Conservation (phyloP, 2,888 invertebrate species). For the Julus scandinavius region DNA sequence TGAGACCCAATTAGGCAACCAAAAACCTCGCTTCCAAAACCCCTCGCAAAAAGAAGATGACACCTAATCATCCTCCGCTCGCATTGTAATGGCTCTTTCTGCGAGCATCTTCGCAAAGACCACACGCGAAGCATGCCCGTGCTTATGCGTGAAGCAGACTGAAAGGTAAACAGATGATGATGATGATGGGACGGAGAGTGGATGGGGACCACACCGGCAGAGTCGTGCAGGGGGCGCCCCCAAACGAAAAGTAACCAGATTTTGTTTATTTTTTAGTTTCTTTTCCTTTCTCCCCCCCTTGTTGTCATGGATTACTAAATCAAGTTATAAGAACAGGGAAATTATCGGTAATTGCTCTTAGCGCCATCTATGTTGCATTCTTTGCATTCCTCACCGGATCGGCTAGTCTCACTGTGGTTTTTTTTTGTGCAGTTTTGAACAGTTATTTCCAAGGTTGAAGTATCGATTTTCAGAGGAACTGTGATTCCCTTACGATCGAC, state of each 20-base stretch:
- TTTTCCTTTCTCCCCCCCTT: too few species aligned
- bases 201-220: not conserved
- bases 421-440: too few species aligned
- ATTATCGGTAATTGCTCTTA: not conserved
- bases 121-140: not conserved
- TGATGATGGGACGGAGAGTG: not conserved
- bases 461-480: too few species aligned
- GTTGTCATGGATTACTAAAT: not conserved
- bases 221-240: not conserved
- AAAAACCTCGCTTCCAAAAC: not conserved
- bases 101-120: not conserved
- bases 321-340: not conserved
- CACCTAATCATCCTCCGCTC: not conserved
- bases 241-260: not conserved
- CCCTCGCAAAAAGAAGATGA: not conserved
- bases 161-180: conserved; percentile 1
- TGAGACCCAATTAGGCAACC: not conserved
- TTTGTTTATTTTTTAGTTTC: not conserved
- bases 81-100: not conserved
- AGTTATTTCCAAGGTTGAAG: too few species aligned
- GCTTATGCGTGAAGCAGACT: too few species aligned
- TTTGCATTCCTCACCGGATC: too few species aligned
- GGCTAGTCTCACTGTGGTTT: too few species aligned
- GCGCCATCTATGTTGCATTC: not conserved
- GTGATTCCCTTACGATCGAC: too few species aligned